Conservation (phyloP, 2,113 vertebrate species). For the Hippocampus barbouri region DNA sequence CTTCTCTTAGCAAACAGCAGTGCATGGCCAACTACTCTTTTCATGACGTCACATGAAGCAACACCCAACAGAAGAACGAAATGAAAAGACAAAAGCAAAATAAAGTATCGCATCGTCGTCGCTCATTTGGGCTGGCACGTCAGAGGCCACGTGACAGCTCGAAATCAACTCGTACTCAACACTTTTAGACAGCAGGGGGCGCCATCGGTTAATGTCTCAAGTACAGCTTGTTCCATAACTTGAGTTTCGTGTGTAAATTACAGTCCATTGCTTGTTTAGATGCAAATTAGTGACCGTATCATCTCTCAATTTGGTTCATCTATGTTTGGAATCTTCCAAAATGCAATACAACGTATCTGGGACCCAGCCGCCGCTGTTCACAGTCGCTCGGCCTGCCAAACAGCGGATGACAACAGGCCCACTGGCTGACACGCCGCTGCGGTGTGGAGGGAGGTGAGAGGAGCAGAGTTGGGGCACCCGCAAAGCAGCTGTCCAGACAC, state of each 20-base stretch:
- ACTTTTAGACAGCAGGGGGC: conserved; percentile 49
- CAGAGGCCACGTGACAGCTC: background rate
- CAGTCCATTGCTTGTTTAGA: background rate
- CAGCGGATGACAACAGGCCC: conserved; percentile 49
- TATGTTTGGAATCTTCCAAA: background rate
- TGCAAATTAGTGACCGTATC: background rate
- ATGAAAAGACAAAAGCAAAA: no score
- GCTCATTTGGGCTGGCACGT: background rate
- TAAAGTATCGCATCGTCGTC: no score
- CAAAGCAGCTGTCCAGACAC: conserved; percentile 51
- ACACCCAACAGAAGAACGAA: no score
- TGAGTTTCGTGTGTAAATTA: background rate
- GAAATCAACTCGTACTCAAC: conserved; percentile 14
- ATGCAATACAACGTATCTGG: conserved; percentile 19
- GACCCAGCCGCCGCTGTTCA: conserved; percentile 38
- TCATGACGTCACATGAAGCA: no score
- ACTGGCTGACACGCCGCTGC: conserved; percentile 14
- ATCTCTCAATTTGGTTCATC: conserved; percentile 1
- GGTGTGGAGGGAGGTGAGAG: conserved; percentile 35
- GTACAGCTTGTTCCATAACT: background rate
- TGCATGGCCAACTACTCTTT: no score
- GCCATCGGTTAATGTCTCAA: conserved; percentile 18
- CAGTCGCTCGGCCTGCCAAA: conserved; percentile 41
- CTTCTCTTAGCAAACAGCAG: no score
- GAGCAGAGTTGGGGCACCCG: conserved; percentile 22